A percentile compares a stretch with the other conserved stretches of the same genome.
Conservation (phyloP, 1,140 invertebrate species). For the Drosophila fuyamai region DNA sequence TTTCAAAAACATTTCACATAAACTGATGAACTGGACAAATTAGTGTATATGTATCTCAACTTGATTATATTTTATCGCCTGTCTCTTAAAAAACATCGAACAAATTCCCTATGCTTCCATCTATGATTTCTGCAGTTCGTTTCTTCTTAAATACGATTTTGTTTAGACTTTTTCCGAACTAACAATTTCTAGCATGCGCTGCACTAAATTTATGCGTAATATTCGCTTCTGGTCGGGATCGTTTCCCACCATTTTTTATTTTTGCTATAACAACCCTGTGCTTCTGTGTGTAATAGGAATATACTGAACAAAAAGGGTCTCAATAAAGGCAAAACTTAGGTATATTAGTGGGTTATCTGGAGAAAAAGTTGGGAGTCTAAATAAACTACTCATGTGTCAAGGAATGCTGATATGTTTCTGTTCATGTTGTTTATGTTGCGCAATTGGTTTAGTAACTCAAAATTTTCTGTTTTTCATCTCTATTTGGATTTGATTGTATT, state of each 20-base stretch:
- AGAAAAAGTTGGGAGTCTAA: slow-evolving; percentile 20
- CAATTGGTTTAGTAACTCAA: slow-evolving; percentile 37
- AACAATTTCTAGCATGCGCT: slow-evolving; percentile 34
- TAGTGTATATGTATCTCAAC: slow-evolving; percentile 30
- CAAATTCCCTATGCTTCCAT: slow-evolving; percentile 60
- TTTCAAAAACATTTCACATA: slow-evolving; percentile 55
- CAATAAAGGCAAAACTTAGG: slow-evolving; percentile 10
- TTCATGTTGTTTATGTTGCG: slow-evolving; percentile 60
- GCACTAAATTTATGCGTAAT: slow-evolving; percentile 14
- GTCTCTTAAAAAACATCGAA: slow-evolving; percentile 62
- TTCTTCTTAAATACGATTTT: slow-evolving; percentile 21
- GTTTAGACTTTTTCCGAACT: slow-evolving; percentile 32
- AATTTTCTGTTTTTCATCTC: slow-evolving; percentile 13
- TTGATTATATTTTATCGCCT: slow-evolving; percentile 31
- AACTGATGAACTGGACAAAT: slow-evolving; percentile 59
- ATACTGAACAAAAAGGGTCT: background rate
- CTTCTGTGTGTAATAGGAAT: slow-evolving; percentile 10
- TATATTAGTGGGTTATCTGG: slow-evolving; percentile 2
- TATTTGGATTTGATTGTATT: slow-evolving; percentile 38
- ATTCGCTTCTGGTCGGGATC: background rate
- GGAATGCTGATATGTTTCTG: slow-evolving; percentile 78
- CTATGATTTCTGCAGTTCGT: slow-evolving; percentile 18
- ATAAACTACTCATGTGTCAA: slow-evolving; percentile 63
- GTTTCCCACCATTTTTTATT: background rate
- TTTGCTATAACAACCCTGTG: slow-evolving; percentile 19